Base-by-base conservation (phyloP, 2,113 vertebrate species). In the Gopherus flavomarginatus region DNA sequence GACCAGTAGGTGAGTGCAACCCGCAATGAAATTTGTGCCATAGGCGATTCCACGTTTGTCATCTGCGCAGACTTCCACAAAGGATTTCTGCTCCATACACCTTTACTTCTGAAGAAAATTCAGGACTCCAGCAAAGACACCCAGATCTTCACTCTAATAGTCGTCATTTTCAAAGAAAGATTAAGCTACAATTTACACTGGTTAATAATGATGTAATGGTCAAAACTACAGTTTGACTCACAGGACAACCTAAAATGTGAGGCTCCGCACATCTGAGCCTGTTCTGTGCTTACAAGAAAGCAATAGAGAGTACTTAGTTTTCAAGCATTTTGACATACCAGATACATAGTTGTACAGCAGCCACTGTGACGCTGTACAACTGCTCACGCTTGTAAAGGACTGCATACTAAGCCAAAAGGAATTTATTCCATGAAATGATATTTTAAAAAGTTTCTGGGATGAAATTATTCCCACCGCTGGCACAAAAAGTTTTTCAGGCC, bases 1-100 rank as follows among this genome's bases (percentile, higher is more conserved):
- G 7, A 29, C 42, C 49, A 56, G 92, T 86, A 91, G 19, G 53
- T 47, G 52, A 91, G 86, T 83, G 88, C 93, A 95, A 92, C 22
- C 78, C 38, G 78, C 69, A 81, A 0, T 72, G 53, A 88, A 90
- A 86, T 90, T 72, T 62, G 56, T 50, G 54, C 29, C 81, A 0
- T 17, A 89, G 11, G 5, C 42, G 77, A 0, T 26, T 44, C 54
- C 2, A 0, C 86, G 29, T 31, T 42, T 81, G 81, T 27, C 72
- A 72, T 35, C 94, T 83, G 75, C 38, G 78, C 62, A 85, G 54
- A 14, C 1, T 62, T 62, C 29, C 5, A 62, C 27, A 35, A 62
- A 62, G 59, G 59, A 62, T 62, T 44, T 27, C 42, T n/a, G 38
- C 19, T 87, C 81, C 84, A 21, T 0, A 0, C 12, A 0, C 14